Evolutionary conservation across 2,888 invertebrate genomes (phyloP).

Genomic region (Brachypalpus laphriformis): DNA sequence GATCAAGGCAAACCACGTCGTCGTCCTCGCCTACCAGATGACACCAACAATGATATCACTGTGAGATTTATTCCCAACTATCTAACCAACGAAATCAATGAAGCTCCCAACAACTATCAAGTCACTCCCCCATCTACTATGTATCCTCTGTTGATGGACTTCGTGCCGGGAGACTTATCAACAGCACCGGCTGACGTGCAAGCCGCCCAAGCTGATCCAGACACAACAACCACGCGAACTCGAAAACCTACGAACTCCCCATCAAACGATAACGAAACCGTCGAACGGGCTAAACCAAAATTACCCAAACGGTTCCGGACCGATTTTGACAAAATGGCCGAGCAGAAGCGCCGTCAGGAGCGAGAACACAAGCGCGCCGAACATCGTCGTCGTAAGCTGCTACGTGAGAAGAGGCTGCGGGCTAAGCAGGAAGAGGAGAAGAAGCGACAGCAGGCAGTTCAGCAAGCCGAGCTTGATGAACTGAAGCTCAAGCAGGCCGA

Average conservation of each 20-base stretch:
- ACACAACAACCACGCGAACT: slow-evolving; percentile 57
- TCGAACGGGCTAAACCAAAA: slow-evolving; percentile 30
- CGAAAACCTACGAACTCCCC: slow-evolving; percentile 51
- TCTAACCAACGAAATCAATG: slow-evolving; percentile 56
- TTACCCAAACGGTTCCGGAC: slow-evolving; percentile 40
- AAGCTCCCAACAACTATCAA: not conserved
- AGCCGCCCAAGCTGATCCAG: slow-evolving; percentile 74
- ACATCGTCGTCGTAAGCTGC: slow-evolving; percentile 37
- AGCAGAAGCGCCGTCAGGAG: slow-evolving; percentile 52
- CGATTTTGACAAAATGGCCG: slow-evolving; percentile 47
- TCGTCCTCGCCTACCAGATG: slow-evolving; percentile 27
- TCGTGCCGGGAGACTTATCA: slow-evolving; percentile 39
- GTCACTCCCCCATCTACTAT: slow-evolving; percentile 20
- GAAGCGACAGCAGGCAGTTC: slow-evolving; percentile 64
- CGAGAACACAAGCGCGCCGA: slow-evolving; percentile 73
- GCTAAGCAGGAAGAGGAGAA: slow-evolving; percentile 75
- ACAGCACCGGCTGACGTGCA: slow-evolving; percentile 75
- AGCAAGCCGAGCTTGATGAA: slow-evolving; percentile 75
- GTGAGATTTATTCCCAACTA: slow-evolving; percentile 59
- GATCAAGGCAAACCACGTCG: slow-evolving; percentile 33
- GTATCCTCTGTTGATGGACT: slow-evolving; percentile 40
- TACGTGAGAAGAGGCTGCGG: slow-evolving; percentile 29
- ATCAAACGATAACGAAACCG: slow-evolving; percentile 66
- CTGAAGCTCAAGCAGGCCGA: slow-evolving; percentile 76
- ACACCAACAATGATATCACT: slow-evolving; percentile 36